phyloP scores from a whole-genome alignment of 2,888 invertebrate species.

The Polyommatus icarus region DNA sequence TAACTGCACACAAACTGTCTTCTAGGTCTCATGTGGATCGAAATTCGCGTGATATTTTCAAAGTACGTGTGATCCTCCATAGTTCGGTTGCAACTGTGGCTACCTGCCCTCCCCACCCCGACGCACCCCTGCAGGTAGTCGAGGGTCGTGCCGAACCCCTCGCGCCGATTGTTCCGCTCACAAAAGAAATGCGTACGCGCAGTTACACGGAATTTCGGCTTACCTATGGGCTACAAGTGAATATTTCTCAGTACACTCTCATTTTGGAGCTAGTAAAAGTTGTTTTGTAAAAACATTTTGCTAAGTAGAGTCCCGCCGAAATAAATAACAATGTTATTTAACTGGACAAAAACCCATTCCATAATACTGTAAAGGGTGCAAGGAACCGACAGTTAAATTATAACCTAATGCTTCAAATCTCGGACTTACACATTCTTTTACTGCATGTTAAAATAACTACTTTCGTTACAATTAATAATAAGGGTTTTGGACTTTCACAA shows the following conservation, averaged over 20 bases:
- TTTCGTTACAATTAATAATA: background rate
- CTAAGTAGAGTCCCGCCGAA: background rate
- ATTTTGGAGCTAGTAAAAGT: background rate
- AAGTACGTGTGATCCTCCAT: conserved; percentile 11
- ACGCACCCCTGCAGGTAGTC: conserved; percentile 19
- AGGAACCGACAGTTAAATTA: background rate
- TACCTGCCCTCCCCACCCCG: conserved; percentile 28
- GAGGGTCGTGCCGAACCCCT: conserved; percentile 15
- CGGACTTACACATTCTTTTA: background rate
- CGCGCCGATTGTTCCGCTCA: conserved; percentile 6
- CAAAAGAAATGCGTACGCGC: conserved; percentile 30
- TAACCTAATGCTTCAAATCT: background rate
- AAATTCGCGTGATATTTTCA: background rate
- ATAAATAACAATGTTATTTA: background rate
- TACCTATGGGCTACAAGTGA: background rate
- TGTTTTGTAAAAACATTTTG: background rate
- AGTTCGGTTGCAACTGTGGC: conserved; percentile 12
- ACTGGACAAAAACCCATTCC: background rate
- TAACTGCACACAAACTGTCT: conserved; percentile 1
- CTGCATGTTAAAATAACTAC: background rate
- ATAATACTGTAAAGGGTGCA: background rate
- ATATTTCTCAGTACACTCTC: conserved; percentile 3
- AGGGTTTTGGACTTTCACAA: background rate
- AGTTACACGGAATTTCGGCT: conserved; percentile 5
- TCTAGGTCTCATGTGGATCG: background rate